Conservation (phyloP, 2,888 invertebrate genomes). For the Chrysina gloriosa region DNA sequence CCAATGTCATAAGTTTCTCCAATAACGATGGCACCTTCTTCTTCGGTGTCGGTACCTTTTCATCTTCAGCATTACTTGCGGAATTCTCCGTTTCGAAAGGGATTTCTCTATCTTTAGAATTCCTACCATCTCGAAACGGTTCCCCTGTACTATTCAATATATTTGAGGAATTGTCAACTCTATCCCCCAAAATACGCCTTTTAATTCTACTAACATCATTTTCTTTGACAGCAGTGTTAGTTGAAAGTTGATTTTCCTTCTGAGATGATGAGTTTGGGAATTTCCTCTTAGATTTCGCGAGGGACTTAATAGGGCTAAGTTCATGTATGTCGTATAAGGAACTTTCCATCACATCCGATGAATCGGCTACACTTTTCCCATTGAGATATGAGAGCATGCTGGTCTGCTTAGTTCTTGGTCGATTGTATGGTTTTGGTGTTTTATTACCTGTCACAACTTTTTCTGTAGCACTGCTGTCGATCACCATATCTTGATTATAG, state of each 20-base stretch:
- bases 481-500: slow-evolving; percentile 45
- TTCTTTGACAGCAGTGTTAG: not conserved
- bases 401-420: slow-evolving; percentile 24
- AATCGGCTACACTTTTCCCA: not conserved
- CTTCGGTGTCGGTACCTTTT: not conserved
- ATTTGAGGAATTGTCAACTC: slow-evolving; percentile 25
- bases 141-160: not conserved
- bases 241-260: slow-evolving; percentile 21
- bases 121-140: not conserved
- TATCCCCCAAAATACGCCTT: slow-evolving; percentile 30
- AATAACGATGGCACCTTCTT: not conserved
- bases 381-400: slow-evolving; percentile 41
- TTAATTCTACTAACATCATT: not conserved
- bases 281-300: not conserved
- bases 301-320: slow-evolving; percentile 41
- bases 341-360: not conserved
- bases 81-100: slow-evolving; percentile 31
- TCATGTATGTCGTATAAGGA: slow-evolving; percentile 41
- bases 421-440: slow-evolving; percentile 9
- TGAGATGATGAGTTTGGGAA: not conserved
- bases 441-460: slow-evolving; percentile 13
- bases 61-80: not conserved
- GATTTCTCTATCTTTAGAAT: slow-evolving; percentile 3
- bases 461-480: slow-evolving; percentile 33
- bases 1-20: slow-evolving; percentile 21